phyloP scores from a whole-genome alignment of 2,888 invertebrate species.

The Scaptomyza cyrtandrae region DNA sequence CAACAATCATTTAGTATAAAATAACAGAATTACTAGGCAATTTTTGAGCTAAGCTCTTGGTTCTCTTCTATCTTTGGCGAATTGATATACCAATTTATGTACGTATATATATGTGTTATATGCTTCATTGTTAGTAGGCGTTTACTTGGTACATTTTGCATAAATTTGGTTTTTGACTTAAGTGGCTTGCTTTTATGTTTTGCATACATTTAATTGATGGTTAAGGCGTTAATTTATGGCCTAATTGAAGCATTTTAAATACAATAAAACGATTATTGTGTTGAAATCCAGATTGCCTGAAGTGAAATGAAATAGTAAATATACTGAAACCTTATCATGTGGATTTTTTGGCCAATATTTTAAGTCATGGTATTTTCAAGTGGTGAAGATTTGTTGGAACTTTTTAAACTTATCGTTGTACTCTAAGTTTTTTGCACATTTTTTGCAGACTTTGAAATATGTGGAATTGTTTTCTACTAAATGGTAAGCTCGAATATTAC shows the following conservation, averaged over 20 bases:
- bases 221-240: constrained; percentile 75
- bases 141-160: constrained; percentile 65
- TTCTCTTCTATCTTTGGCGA: constrained; percentile 25
- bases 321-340: neutral
- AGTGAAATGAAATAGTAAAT: neutral
- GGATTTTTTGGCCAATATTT: neutral
- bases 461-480: too few species aligned
- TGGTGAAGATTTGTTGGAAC: too few species aligned
- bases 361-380: too few species aligned
- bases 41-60: constrained; percentile 30
- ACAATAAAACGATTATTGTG: constrained; percentile 32
- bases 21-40: constrained; percentile 68
- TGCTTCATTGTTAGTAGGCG: constrained; percentile 50
- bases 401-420: too few species aligned
- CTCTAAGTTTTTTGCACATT: too few species aligned
- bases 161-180: constrained; percentile 58
- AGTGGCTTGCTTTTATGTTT: constrained; percentile 71
- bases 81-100: constrained; percentile 20
- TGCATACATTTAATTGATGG: constrained; percentile 71
- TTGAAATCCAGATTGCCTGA: constrained; percentile 46
- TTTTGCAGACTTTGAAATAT: too few species aligned
- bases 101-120: constrained; percentile 1
- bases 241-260: constrained; percentile 73
- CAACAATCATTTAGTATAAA: constrained; percentile 48
- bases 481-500: too few species aligned